Evolutionary conservation across 2,888 invertebrate species (phyloP), one percentile per base, ranked within the genome.

Genomic region (Drosophila meridiana): DNA sequence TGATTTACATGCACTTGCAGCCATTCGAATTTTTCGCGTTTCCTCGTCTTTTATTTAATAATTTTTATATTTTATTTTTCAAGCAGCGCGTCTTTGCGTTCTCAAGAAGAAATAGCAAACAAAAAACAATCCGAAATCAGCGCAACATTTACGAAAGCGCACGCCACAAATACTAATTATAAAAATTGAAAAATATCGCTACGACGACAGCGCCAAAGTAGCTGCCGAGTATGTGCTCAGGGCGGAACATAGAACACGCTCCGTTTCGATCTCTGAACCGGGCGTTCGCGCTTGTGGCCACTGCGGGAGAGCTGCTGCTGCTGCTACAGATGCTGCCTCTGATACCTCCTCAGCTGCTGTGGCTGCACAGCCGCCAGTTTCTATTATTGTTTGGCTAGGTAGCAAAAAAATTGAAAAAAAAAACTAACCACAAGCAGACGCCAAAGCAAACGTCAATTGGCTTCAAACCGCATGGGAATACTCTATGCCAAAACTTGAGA

Each of bases 101-200:
- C 34, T 69, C 73, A 79, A 71, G 75, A 73, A 58, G 34, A 52
- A 52, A 52, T 52, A 71, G 75, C 72, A 57, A 57, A 42, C 42
- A 42, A 60, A 74, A 72, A 67, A 71, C 78, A 85, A 84, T 71
- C 78, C 89, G 83, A 90, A 89, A 89, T 87, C 87, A 80, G 87
- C 84, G 87, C 90, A 88, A 88, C 88, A 76, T 90, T 78, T 83
- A 90, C 90, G 89, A 88, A 88, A 86, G 90, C 90, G 89, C 78
- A 89, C 88, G 89, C 87, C 88, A 89, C 87, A 88, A 90, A 89
- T 89, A 88, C 88, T 88, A 88, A 90, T 89, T 85, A 87, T 88
- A 90, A 90, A 87, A 79, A 84, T 84, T 89, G 77, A 90, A 84
- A 83, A 89, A 88, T 88, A 87, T 87, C 87, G 80, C 82, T 77